Evolutionary conservation across 2,113 vertebrate genomes (phyloP), one percentile per base, ranked within the genome.

Genomic region (Corythornis cristatus): DNA sequence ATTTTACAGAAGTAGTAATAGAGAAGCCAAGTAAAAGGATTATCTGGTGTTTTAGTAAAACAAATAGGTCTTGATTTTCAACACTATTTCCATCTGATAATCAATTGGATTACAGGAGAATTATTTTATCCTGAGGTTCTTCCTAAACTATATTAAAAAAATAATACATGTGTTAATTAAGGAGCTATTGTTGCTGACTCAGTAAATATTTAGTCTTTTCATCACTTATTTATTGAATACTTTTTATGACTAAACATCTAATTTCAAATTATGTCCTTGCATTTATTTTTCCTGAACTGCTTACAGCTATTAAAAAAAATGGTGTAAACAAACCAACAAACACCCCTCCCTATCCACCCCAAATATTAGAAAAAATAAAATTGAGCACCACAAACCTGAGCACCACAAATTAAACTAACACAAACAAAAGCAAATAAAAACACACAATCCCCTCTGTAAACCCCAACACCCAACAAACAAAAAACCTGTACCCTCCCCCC

Each of bases 381-480:
- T 6, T 13, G 4, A 80, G 18, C 33, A 42, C 5, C 20, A 84
- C 5, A 70, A 58, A 71, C 3, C 37, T 13, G 4, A 80, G 18
- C 33, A 42, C 5, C 20, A 84, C 5, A 70, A 58, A 71, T 2
- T 9, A 45, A 42, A 17, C 8, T 40, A 67, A 35, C 67, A 22
- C 19, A 46, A 0, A 37, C 62, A 18, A 26, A 37, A 0, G 3
- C 7, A 20, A 26, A 29, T 1, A 50, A 45, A 76, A 11, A 0
- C 15, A 22, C 12, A 54, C 3, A 83, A 16, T 29, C 4, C 17
- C 28, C 14, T 23, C 14, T 19, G 15, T 16, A 45, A 62, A 35
- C 23, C 19, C 22, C 50, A 80, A 48, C 5, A 91, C 43, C 9
- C 7, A 46, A 21, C 21, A 37, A 37, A 17, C 13, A 45, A 46